A percentile compares a stretch with the other conserved stretches of the same genome.
phyloP scores from a whole-genome alignment of 2,888 invertebrate genomes.

The Troides aeacus region DNA sequence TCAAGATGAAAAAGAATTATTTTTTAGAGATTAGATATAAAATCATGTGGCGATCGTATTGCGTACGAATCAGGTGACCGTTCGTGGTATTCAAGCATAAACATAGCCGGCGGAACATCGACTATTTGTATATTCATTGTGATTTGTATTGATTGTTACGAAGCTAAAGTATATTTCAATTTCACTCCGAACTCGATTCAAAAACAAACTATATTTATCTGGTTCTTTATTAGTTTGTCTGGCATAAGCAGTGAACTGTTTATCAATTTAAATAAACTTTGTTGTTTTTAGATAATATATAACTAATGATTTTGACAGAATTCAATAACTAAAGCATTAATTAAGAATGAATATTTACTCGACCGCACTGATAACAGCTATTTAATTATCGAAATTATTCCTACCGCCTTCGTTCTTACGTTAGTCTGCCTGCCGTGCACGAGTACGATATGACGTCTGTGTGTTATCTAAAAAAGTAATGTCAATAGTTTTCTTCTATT shows the following conservation, averaged over 20 bases:
- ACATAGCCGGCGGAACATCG: slow-evolving; percentile 27
- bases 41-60: slow-evolving; percentile 54
- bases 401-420: slow-evolving; percentile 15
- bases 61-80: slow-evolving; percentile 57
- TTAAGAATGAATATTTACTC: slow-evolving; percentile 28
- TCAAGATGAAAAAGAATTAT: slow-evolving; percentile 22
- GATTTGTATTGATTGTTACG: slow-evolving; percentile 1
- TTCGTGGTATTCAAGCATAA: slow-evolving; percentile 42
- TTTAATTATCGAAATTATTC: slow-evolving; percentile 23
- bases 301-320: slow-evolving; percentile 29
- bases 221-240: slow-evolving; percentile 10
- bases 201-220: slow-evolving; percentile 1
- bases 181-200: not conserved
- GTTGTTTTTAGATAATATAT: slow-evolving; percentile 12
- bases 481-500: slow-evolving; percentile 23
- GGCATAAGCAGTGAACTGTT: slow-evolving; percentile 2
- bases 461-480: slow-evolving; percentile 24
- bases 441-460: slow-evolving; percentile 22
- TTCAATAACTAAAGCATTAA: slow-evolving; percentile 21
- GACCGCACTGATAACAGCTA: slow-evolving; percentile 21
- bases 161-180: not conserved
- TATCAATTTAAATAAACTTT: slow-evolving; percentile 13
- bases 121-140: not conserved
- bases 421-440: slow-evolving; percentile 13
- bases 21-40: slow-evolving; percentile 36